Conservation (phyloP, 2,797 vertebrate genomes). For the Mormyrus proboscirostris region DNA sequence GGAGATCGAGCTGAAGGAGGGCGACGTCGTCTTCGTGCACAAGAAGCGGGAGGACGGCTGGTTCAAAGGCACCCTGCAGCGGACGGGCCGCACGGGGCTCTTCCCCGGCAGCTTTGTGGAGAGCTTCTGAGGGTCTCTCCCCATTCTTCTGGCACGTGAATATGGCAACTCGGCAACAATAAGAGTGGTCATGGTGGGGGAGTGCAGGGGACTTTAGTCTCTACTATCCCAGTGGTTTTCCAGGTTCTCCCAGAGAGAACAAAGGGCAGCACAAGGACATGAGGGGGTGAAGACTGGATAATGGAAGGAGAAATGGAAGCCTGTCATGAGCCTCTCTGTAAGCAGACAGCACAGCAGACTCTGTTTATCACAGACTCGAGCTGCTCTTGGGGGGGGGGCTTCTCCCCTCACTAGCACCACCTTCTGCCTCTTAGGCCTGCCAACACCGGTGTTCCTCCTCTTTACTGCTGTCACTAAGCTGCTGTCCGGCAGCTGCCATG, state of each 20-base stretch:
- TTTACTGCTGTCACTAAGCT: slow-evolving; percentile 43
- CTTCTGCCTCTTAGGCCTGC: slow-evolving; percentile 10
- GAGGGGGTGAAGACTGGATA: not conserved
- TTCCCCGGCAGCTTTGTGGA: slow-evolving; percentile 98
- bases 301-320: not conserved
- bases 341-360: not conserved
- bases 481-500: slow-evolving; percentile 48
- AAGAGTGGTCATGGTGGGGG: not conserved
- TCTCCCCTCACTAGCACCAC: not conserved
- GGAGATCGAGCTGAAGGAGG: slow-evolving; percentile 97
- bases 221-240: not conserved
- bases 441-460: not conserved
- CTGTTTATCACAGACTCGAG: not conserved
- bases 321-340: not conserved
- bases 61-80: slow-evolving; percentile 98
- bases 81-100: slow-evolving; percentile 91
- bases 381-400: not conserved
- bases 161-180: not conserved
- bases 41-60: slow-evolving; percentile 96
- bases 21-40: slow-evolving; percentile 96
- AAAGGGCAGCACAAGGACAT: not conserved
- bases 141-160: not conserved
- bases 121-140: slow-evolving; percentile 67
- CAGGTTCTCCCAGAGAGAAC: not conserved
- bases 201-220: not conserved